phyloP scores from a whole-genome alignment of 2,113 vertebrate genomes.

The Chloebia gouldiae region DNA sequence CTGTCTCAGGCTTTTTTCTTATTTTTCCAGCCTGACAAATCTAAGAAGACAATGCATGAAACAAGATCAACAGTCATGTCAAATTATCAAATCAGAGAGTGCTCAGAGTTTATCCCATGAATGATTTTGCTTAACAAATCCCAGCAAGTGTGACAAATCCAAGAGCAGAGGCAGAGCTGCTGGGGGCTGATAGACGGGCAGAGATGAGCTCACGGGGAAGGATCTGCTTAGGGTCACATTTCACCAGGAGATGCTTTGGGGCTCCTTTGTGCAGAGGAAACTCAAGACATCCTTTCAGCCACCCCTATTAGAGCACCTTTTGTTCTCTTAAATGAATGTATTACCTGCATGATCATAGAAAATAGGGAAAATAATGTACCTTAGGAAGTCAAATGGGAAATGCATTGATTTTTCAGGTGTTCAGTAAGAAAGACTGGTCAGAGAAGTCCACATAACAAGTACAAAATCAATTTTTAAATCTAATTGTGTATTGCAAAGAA shows the following conservation, averaged over 20 bases:
- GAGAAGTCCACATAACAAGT: neutral
- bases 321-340: neutral
- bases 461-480: neutral
- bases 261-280: neutral
- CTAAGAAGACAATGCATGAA: constrained; percentile 56
- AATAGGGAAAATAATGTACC: neutral
- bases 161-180: neutral
- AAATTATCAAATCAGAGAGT: constrained; percentile 39
- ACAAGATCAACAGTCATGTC: constrained; percentile 57
- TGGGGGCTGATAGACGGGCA: neutral
- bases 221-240: neutral
- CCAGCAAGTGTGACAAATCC: constrained; percentile 24
- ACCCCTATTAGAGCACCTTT: neutral
- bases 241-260: neutral
- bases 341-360: neutral
- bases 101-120: neutral
- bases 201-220: neutral
- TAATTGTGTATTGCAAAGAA: neutral
- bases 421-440: neutral
- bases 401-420: neutral
- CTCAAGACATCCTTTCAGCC: neutral
- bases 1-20: neutral
- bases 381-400: neutral
- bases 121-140: constrained; percentile 29
- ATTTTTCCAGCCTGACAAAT: constrained; percentile 60